phyloP scores from a whole-genome alignment of 2,888 invertebrate species.

The Drosophila mulleri region DNA sequence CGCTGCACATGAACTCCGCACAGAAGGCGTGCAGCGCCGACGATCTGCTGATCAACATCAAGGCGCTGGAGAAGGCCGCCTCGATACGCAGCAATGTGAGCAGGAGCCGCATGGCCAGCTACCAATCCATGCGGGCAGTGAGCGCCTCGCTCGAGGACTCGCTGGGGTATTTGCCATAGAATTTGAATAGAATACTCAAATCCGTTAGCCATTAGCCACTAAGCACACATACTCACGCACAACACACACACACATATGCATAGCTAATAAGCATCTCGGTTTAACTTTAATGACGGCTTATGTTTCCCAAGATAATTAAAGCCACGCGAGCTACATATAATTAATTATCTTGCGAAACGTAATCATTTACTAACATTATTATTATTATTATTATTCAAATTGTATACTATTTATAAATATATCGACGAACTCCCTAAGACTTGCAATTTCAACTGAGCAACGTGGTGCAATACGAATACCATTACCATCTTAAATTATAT shows the following conservation, averaged over 20 bases:
- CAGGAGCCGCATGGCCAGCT: conserved; percentile 74
- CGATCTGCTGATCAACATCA: conserved; percentile 82
- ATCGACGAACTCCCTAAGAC: conserved; percentile 38
- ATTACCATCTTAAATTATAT: conserved; percentile 45
- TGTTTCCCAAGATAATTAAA: conserved; percentile 80
- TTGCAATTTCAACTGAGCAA: conserved; percentile 30
- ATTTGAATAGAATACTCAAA: conserved; percentile 44
- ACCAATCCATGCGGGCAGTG: conserved; percentile 84
- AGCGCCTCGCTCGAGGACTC: conserved; percentile 85
- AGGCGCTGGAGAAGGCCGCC: conserved; percentile 80
- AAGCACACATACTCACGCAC: background rate
- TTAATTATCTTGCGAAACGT: conserved; percentile 81
- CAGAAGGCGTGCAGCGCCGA: conserved; percentile 83
- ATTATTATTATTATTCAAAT: conserved; percentile 11
- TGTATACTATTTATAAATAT: conserved; percentile 22
- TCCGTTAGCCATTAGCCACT: conserved; percentile 25
- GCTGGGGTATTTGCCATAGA: conserved; percentile 85
- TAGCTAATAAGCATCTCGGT: conserved; percentile 12
- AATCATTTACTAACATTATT: conserved; percentile 53
- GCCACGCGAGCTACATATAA: background rate
- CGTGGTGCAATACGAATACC: conserved; percentile 69
- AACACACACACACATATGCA: conserved; percentile 8
- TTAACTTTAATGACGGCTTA: conserved; percentile 60
- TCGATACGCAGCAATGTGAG: conserved; percentile 71
- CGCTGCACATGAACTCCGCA: conserved; percentile 49